Conservation (phyloP, 2,113 vertebrate genomes). For the Crotalus viridis region DNA sequence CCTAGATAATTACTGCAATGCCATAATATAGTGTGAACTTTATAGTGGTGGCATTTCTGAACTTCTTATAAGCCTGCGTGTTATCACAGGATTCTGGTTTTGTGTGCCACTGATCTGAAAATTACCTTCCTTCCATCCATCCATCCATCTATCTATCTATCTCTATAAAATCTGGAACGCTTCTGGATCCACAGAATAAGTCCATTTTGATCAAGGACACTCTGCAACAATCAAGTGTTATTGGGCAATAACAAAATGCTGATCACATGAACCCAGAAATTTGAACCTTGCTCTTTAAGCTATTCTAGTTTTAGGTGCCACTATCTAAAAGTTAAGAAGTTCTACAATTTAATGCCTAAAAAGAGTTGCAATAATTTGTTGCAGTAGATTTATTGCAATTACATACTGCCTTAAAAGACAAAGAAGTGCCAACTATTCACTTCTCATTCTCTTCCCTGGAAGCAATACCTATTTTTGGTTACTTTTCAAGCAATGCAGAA, state of each 20-base stretch:
- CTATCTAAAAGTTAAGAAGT: neutral
- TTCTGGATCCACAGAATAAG: neutral
- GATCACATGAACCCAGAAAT: neutral
- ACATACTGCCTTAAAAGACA: neutral
- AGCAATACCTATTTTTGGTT: neutral
- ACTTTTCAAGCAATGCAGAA: neutral
- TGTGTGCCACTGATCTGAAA: conserved; percentile 28
- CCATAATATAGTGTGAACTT: neutral
- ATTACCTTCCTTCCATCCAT: neutral
- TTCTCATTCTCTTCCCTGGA: neutral
- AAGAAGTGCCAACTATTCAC: neutral
- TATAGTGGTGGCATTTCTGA: neutral
- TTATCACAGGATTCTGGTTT: conserved; percentile 14
- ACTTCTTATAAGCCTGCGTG: neutral
- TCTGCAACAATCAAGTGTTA: neutral
- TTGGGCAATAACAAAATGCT: neutral
- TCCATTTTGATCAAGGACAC: neutral
- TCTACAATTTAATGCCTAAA: neutral
- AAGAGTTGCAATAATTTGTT: too few species aligned
- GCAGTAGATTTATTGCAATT: neutral
- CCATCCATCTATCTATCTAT: too few species aligned
- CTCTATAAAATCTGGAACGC: neutral
- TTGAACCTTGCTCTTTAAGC: neutral
- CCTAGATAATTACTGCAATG: neutral
- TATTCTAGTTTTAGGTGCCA: neutral